A percentile compares a stretch with the other conserved stretches of the same genome.
Evolutionary conservation across 2,797 vertebrate species (phyloP).

Genomic region (Pygocentrus nattereri): DNA sequence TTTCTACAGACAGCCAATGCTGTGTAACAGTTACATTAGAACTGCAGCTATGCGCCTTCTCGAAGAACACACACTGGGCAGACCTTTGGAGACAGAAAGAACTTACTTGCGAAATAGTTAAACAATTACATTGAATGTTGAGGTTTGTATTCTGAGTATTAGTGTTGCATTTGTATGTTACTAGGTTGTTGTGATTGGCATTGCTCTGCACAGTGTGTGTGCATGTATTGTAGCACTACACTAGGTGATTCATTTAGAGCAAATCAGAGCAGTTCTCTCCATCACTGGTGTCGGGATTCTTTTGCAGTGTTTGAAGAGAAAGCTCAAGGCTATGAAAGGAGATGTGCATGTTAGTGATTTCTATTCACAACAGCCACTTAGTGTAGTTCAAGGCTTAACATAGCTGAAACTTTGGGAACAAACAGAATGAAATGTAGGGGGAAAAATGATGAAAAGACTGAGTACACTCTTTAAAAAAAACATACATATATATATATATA

Average conservation of each 20-base stretch:
- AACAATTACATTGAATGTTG: too few relatives aligned
- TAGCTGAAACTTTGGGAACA: slow-evolving; percentile 1
- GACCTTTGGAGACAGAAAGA: too few relatives aligned
- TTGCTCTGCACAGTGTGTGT: not conserved
- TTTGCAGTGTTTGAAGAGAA: slow-evolving; percentile 6
- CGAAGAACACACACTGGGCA: too few relatives aligned
- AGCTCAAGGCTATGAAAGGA: not conserved
- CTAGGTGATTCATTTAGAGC: slow-evolving; percentile 8
- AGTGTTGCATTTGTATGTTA: too few relatives aligned
- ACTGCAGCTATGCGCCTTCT: too few relatives aligned
- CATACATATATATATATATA: too few relatives aligned
- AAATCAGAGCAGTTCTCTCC: not conserved
- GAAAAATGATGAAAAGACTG: slow-evolving; percentile 10
- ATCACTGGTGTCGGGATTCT: slow-evolving; percentile 1
- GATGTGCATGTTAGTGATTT: slow-evolving; percentile 9
- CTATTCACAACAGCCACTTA: slow-evolving; percentile 20
- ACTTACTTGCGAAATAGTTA: too few relatives aligned
- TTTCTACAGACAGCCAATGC: too few relatives aligned
- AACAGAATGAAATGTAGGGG: not conserved
- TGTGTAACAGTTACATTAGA: too few relatives aligned
- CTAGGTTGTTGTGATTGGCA: not conserved
- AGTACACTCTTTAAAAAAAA: too few relatives aligned
- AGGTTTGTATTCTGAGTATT: too few relatives aligned
- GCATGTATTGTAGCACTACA: slow-evolving; percentile 2
- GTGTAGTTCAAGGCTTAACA: slow-evolving; percentile 19